phyloP scores from a whole-genome alignment of 1,140 invertebrate genomes.

The Scaptodrosophila lebanonensis region DNA sequence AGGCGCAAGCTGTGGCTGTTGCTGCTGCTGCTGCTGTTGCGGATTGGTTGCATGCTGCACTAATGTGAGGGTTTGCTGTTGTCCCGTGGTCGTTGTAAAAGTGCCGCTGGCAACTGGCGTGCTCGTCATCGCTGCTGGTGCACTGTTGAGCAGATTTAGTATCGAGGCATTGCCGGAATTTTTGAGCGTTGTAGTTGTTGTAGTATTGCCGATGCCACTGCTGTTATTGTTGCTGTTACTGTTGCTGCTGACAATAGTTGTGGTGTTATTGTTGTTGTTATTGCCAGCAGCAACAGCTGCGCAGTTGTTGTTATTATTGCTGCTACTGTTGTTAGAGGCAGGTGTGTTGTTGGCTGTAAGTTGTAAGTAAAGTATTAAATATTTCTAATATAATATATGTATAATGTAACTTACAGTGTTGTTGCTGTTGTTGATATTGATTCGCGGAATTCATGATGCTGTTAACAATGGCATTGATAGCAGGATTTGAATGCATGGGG shows the following conservation, averaged over 20 bases:
- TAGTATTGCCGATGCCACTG: constrained; percentile 48
- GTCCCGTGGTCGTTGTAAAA: constrained; percentile 70
- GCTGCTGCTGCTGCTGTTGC: constrained; percentile 66
- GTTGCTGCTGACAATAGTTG: constrained; percentile 26
- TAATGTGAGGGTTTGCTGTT: constrained; percentile 53
- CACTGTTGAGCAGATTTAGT: constrained; percentile 85
- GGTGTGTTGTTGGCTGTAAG: constrained; percentile 39
- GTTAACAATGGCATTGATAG: constrained; percentile 86
- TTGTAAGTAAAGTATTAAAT: no score
- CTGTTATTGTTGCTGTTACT: constrained; percentile 38
- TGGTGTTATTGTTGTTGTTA: constrained; percentile 27
- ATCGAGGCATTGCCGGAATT: constrained; percentile 83
- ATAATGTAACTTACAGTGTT: no score
- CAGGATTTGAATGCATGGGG: constrained; percentile 83
- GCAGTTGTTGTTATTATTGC: constrained; percentile 36
- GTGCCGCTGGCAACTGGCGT: constrained; percentile 77
- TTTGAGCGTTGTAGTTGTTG: constrained; percentile 68
- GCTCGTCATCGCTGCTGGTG: constrained; percentile 82
- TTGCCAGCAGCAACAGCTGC: constrained; percentile 12
- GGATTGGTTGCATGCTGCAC: constrained; percentile 47
- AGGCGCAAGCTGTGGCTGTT: constrained; percentile 28
- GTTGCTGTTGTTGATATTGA: constrained; percentile 84
- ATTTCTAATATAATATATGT: no score
- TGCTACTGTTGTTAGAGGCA: not conserved
- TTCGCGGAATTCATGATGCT: constrained; percentile 88